These are phyloP conservation scores for Helicoverpa armigera DNA, from an alignment of 1,140 invertebrate genomes.

Conservation along the genomic window DNA sequence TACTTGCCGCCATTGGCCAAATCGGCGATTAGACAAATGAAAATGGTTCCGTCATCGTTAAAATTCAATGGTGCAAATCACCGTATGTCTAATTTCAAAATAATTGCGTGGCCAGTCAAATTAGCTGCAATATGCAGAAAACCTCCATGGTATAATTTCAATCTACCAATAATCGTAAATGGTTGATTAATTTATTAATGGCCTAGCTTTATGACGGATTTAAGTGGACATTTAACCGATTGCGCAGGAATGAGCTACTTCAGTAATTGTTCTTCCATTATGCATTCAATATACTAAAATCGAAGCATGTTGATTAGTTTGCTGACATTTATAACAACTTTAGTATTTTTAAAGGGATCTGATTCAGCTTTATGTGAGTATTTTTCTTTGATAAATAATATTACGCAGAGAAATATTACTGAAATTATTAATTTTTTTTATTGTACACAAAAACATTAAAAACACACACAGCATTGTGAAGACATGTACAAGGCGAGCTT, in stretches of 20 bases:
- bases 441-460: background rate
- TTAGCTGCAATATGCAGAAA: too few species aligned
- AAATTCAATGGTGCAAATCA: too few species aligned
- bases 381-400: background rate
- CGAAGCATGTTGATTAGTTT: conserved; percentile 22
- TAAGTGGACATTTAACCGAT: conserved; percentile 3
- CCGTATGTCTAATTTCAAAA: too few species aligned
- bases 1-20: too few species aligned
- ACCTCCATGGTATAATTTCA: too few species aligned
- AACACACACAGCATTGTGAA: background rate
- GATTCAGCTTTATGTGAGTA: conserved; percentile 32
- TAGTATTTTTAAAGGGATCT: conserved; percentile 5
- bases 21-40: too few species aligned
- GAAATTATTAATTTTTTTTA: too few species aligned
- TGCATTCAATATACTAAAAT: background rate
- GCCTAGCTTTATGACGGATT: background rate
- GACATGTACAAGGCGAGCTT: too few species aligned
- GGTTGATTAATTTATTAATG: conserved; percentile 4
- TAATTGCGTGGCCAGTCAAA: too few species aligned
- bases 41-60: too few species aligned
- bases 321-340: background rate
- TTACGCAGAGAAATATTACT: background rate
- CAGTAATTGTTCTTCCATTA: background rate
- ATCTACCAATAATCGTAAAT: background rate
- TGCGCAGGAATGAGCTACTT: background rate